phyloP scores from a whole-genome alignment of 2,888 invertebrate species.

The Platerodrilus igneus region DNA sequence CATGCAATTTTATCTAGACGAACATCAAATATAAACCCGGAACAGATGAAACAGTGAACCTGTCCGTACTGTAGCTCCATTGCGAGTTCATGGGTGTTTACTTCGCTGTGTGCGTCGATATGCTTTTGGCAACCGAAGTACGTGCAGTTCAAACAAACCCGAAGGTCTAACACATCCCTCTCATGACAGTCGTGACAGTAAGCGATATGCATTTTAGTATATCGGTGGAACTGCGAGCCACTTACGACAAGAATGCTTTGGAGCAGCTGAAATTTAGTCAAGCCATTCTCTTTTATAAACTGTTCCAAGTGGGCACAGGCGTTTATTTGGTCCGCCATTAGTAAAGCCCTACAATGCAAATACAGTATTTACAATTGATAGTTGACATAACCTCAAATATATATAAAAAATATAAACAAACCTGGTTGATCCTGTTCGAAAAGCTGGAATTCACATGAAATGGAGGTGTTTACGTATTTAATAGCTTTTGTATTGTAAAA shows the following conservation, averaged over 20 bases:
- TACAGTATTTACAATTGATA: too few relatives aligned
- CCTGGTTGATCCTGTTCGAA: too few relatives aligned
- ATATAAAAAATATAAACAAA: too few relatives aligned
- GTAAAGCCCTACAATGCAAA: too few relatives aligned
- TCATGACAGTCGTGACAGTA: constrained; percentile 75
- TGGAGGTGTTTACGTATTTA: too few relatives aligned
- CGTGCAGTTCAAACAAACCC: constrained; percentile 85
- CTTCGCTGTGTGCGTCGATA: constrained; percentile 79
- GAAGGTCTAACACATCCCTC: constrained; percentile 73
- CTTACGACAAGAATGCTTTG: constrained; percentile 84
- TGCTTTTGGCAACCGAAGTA: constrained; percentile 91
- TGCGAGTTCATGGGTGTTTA: constrained; percentile 77
- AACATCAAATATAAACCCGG: constrained; percentile 78
- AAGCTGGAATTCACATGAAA: too few relatives aligned
- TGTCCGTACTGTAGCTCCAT: constrained; percentile 86
- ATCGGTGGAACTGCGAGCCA: constrained; percentile 72
- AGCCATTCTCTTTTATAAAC: constrained; percentile 67
- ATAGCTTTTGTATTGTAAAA: too few relatives aligned
- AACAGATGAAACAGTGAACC: constrained; percentile 83
- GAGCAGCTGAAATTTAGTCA: constrained; percentile 58
- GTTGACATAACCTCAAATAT: too few relatives aligned
- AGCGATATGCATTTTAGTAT: constrained; percentile 52
- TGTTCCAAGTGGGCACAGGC: constrained; percentile 75
- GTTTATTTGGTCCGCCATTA: too few relatives aligned
- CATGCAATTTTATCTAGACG: constrained; percentile 41